Evolutionary conservation across 1,140 invertebrate genomes (phyloP), one percentile per base, ranked within the genome.

Genomic region (Cyphomyrmex costatus): DNA sequence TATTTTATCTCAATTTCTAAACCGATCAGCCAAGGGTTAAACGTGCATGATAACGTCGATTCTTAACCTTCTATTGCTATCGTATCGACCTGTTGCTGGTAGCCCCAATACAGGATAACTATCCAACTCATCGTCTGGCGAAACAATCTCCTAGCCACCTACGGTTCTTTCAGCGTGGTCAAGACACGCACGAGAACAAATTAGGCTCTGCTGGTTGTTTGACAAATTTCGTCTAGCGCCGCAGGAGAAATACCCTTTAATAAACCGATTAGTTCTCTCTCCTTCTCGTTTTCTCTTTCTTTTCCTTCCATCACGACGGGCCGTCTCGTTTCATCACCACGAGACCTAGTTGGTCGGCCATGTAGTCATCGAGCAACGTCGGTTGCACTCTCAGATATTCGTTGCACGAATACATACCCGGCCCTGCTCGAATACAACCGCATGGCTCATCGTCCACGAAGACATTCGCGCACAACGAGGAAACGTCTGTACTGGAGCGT

Each of bases 191-290:
- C 65, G 86, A 61, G 84, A 91, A 91, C 91, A 92, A 93, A 93
- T 93, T 93, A 88, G 90, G 83, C 88, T 90, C 90, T 86, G 88
- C 85, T 86, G 86, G 91, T 89, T 90, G 91, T 90, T 92, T 93
- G 93, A 94, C 93, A 93, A 94, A 94, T 94, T 94, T 94, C 91
- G 92, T 93, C 92, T 93, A 92, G 90, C 93, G 86, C 94, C 71
- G 87, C 93, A 85, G 93, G 93, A 89, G 90, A 33, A 87, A 85
- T 88, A 85, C 65, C 86, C 71, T 89, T 85, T 89, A 89, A 88
- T 90, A 89, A 88, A 83, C 89, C 86, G 85, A 87, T 73, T 88
- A 91, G 76, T 66, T 74, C 73, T 63, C 85, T 63, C 71, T 85
- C 51, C 80, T 84, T 86, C 77, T 80, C 90, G 77, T 89, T 78